phyloP scores from a whole-genome alignment of 2,113 vertebrate species.

The Aepyceros melampus region DNA sequence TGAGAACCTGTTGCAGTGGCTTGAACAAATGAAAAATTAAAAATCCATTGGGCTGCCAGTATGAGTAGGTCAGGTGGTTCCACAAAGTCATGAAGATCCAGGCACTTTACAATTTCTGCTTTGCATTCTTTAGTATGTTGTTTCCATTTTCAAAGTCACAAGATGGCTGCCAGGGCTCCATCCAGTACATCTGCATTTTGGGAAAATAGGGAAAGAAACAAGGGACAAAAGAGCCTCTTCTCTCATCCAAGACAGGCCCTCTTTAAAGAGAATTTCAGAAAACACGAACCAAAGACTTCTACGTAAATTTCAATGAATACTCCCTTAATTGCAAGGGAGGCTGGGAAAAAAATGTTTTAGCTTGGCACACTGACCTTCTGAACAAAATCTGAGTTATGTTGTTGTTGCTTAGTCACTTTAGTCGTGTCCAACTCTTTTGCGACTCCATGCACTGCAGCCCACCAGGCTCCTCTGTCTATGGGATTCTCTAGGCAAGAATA shows the following conservation, averaged over 20 bases:
- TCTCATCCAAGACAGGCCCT: not conserved
- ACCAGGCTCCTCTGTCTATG: not conserved
- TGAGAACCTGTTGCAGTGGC: not conserved
- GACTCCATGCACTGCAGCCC: not conserved
- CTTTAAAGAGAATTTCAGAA: not conserved
- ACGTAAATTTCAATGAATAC: not conserved
- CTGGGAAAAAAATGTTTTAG: not conserved
- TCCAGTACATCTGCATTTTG: not conserved
- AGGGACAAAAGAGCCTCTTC: not conserved
- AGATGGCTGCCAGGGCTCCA: not conserved
- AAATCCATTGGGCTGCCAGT: not conserved
- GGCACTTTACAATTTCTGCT: not conserved
- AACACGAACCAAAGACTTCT: not conserved
- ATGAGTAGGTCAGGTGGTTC: too few species aligned
- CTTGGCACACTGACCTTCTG: not conserved
- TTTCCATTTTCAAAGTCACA: not conserved
- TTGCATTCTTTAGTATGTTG: not conserved
- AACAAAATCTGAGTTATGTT: not conserved
- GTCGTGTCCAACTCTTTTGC: rapidly evolving
- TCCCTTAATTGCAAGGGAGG: not conserved
- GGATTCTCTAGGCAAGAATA: not conserved
- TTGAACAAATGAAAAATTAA: not conserved
- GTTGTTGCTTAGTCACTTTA: not conserved
- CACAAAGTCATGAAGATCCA: not conserved
- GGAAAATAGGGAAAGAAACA: not conserved